These are phyloP conservation scores for Tortricodes alternella DNA, from an alignment of 2,888 invertebrate species.

Conservation along the genomic window DNA sequence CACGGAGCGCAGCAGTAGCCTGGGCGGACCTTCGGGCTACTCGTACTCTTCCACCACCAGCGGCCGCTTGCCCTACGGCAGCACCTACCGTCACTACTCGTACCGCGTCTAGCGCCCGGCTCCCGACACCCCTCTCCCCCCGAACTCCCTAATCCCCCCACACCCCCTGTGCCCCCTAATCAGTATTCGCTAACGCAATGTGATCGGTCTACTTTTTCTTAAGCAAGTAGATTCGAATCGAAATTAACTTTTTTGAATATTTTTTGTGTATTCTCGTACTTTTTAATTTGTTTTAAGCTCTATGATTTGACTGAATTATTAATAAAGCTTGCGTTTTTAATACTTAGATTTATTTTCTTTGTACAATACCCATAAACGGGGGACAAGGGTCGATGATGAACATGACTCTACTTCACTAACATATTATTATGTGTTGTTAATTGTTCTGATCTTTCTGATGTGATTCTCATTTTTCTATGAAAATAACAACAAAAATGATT, in stretches of 20 bases:
- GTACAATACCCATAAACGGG: constrained; percentile 44
- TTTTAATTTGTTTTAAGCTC: constrained; percentile 52
- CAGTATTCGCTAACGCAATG: constrained; percentile 77
- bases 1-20: constrained; percentile 88
- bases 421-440: constrained; percentile 33
- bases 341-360: constrained; percentile 59
- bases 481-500: not conserved
- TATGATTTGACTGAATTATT: constrained; percentile 78
- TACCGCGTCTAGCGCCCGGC: constrained; percentile 88
- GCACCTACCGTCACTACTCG: constrained; percentile 92
- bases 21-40: constrained; percentile 91
- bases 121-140: constrained; percentile 40
- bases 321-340: constrained; percentile 81
- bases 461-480: not conserved
- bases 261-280: constrained; percentile 56
- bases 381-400: constrained; percentile 62
- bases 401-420: constrained; percentile 64
- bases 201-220: constrained; percentile 73
- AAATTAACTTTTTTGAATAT: constrained; percentile 64
- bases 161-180: constrained; percentile 52
- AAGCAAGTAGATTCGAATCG: constrained; percentile 69
- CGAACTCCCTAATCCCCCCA: constrained; percentile 42
- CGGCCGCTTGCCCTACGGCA: constrained; percentile 92
- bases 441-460: constrained; percentile 19
- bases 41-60: constrained; percentile 90